phyloP scores from a whole-genome alignment of 2,888 invertebrate genomes.

The Laspeyria flexula region DNA sequence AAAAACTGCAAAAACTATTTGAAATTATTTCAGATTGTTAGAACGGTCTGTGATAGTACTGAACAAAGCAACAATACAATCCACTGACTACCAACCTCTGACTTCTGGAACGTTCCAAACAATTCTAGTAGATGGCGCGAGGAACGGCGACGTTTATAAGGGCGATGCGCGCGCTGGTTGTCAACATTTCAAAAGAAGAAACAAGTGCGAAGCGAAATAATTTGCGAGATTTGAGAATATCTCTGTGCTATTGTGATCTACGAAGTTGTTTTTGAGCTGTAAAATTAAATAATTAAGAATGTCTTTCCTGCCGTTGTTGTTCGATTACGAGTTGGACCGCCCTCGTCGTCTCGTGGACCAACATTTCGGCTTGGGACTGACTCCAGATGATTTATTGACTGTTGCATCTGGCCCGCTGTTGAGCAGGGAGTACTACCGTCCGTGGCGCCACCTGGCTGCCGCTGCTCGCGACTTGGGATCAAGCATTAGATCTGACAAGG shows the following conservation, averaged over 20 bases:
- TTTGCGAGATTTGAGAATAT: constrained; percentile 19
- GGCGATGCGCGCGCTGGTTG: constrained; percentile 41
- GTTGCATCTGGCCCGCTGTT: constrained; percentile 53
- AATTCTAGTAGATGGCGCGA: constrained; percentile 58
- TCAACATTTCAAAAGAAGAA: constrained; percentile 57
- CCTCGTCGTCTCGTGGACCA: constrained; percentile 82
- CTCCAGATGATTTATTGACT: constrained; percentile 78
- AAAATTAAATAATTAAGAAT: constrained; percentile 49
- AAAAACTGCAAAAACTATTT: too few relatives aligned
- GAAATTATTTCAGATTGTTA: too few relatives aligned
- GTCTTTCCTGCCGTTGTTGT: constrained; percentile 81
- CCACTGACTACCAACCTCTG: constrained; percentile 47
- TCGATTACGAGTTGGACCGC: constrained; percentile 69
- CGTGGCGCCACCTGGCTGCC: constrained; percentile 78
- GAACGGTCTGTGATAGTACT: too few relatives aligned
- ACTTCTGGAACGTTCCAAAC: constrained; percentile 61
- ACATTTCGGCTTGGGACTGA: constrained; percentile 82
- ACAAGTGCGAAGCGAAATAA: constrained; percentile 29
- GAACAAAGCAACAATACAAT: constrained; percentile 30
- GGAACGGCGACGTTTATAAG: constrained; percentile 48
- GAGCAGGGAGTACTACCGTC: constrained; percentile 70
- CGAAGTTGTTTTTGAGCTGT: background rate
- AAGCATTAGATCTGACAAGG: constrained; percentile 80
- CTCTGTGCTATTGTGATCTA: constrained; percentile 1
- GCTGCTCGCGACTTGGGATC: constrained; percentile 82